phyloP scores from a whole-genome alignment of 2,888 invertebrate genomes.

The Notodonta dromedarius region DNA sequence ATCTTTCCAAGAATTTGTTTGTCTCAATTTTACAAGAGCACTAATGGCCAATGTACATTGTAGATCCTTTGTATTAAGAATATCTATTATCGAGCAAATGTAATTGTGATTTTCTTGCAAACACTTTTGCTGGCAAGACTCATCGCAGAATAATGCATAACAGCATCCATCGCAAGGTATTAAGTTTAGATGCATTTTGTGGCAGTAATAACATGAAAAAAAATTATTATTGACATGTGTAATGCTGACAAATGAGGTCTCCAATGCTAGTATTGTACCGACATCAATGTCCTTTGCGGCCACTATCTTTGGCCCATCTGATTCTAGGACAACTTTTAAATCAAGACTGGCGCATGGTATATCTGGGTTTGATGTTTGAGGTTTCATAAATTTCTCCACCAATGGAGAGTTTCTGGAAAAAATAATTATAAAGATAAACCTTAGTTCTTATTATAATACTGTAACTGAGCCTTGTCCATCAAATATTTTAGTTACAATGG shows the following conservation, averaged over 20 bases:
- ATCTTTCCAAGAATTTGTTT: not conserved
- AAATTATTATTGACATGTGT: not conserved
- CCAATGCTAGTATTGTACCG: constrained; percentile 2
- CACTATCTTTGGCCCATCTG: constrained; percentile 1
- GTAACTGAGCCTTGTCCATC: no score
- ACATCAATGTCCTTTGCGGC: constrained; percentile 3
- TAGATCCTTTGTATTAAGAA: no score
- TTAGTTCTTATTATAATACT: no score
- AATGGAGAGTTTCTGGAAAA: not conserved
- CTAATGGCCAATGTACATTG: not conserved
- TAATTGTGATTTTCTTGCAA: not conserved
- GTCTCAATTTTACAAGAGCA: constrained; percentile 1
- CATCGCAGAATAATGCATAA: constrained; percentile 2
- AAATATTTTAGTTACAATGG: no score
- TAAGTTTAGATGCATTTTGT: not conserved
- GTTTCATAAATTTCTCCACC: not conserved
- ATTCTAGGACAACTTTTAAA: not conserved
- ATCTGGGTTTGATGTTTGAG: not conserved
- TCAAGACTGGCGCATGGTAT: not conserved
- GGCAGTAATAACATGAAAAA: constrained; percentile 4
- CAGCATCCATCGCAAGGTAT: constrained; percentile 1
- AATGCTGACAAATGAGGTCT: not conserved
- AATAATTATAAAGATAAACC: not conserved
- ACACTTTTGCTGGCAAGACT: not conserved
- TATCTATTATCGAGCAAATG: not conserved